A percentile compares a stretch with the other conserved stretches of the same genome.
Evolutionary conservation across 2,113 vertebrate genomes (phyloP).

Genomic region (Otus sunia): DNA sequence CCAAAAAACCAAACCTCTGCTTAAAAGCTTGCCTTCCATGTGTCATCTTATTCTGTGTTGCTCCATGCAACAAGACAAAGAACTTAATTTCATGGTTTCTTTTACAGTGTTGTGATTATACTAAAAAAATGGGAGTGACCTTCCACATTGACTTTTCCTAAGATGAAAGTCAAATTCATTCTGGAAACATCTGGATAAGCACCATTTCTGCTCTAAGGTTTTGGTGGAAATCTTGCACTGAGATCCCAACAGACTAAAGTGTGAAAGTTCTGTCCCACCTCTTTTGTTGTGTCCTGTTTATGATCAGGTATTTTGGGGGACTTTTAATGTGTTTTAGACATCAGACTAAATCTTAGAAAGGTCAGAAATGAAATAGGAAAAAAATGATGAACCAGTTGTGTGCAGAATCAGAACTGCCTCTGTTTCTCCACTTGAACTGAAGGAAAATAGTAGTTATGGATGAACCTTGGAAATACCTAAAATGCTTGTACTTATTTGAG

Average conservation of each 20-base stretch:
- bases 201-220: slow-evolving; percentile 6
- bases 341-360: neutral
- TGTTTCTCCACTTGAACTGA: neutral
- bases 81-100: neutral
- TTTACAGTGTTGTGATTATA: neutral
- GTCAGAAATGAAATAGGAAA: neutral
- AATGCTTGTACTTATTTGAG: neutral
- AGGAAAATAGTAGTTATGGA: neutral
- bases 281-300: neutral
- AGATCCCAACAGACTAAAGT: neutral
- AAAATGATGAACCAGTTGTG: neutral
- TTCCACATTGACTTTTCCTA: neutral
- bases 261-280: neutral
- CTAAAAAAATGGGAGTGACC: neutral
- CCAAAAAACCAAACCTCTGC: neutral
- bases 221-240: slow-evolving; percentile 8
- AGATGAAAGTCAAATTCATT: neutral
- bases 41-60: neutral
- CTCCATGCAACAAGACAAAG: neutral
- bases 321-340: neutral
- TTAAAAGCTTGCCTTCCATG: neutral
- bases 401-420: neutral
- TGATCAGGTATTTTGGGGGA: neutral
- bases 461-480: neutral
- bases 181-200: neutral